A percentile compares a stretch with the other conserved stretches of the same genome.
phyloP scores from a whole-genome alignment of 2,113 vertebrate species.

The Psophia crepitans region DNA sequence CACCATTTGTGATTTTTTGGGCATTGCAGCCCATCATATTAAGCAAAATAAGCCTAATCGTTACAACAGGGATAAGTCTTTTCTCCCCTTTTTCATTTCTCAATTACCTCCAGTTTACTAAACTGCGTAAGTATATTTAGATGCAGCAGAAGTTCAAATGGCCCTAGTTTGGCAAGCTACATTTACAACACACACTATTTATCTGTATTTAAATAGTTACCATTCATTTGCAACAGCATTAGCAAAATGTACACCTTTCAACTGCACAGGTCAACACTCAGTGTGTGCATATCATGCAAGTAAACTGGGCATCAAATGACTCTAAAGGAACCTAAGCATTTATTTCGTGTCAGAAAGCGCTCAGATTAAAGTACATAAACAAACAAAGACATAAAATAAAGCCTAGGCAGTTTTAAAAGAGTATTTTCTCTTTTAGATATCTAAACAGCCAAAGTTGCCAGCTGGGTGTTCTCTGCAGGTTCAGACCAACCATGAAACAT shows the following conservation, averaged over 20 bases:
- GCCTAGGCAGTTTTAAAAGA: not conserved
- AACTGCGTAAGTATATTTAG: not conserved
- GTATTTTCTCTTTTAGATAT: not conserved
- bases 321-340: not conserved
- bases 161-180: not conserved
- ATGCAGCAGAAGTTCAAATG: not conserved
- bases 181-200: not conserved
- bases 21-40: too few species aligned
- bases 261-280: not conserved
- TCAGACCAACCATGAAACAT: not conserved
- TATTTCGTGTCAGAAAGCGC: not conserved
- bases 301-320: not conserved
- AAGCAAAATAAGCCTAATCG: too few species aligned
- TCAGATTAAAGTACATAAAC: not conserved
- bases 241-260: not conserved
- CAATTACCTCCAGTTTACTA: too few species aligned
- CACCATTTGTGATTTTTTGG: too few species aligned
- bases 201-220: not conserved
- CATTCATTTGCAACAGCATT: not conserved
- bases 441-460: not conserved
- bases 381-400: not conserved
- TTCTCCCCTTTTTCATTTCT: too few species aligned
- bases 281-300: not conserved
- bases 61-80: too few species aligned
- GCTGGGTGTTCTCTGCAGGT: not conserved